Conservation (phyloP, 2,113 vertebrate species). For the Hydrochoerus hydrochaeris region DNA sequence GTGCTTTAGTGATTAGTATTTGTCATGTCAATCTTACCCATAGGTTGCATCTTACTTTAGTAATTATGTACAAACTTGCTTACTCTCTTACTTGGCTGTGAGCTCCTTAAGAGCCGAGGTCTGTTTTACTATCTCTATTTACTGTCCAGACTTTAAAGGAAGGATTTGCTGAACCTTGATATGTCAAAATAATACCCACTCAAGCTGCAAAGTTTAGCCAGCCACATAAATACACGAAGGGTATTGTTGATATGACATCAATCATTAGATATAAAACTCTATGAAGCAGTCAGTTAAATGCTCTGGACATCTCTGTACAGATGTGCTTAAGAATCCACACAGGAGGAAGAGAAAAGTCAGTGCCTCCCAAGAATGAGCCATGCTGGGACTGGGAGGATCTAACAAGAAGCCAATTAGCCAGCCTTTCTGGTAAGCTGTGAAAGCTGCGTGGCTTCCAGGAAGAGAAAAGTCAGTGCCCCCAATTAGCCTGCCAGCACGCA, state of each 20-base stretch:
- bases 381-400: too few relatives aligned
- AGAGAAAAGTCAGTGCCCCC: too few relatives aligned
- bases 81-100: background rate
- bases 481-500: too few relatives aligned
- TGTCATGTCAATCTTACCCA: background rate
- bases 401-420: too few relatives aligned
- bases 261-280: background rate
- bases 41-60: background rate
- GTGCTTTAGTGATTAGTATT: background rate
- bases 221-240: background rate
- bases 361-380: too few relatives aligned
- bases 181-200: background rate
- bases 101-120: background rate
- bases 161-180: background rate
- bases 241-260: background rate
- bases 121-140: background rate
- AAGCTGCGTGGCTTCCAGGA: too few relatives aligned
- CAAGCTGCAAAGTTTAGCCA: background rate
- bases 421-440: too few relatives aligned
- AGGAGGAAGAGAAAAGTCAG: background rate
- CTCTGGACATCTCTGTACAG: background rate
- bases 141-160: background rate
- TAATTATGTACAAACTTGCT: background rate
- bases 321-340: background rate
- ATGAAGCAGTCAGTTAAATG: background rate